These are phyloP conservation scores for Chalcis sispes DNA, from an alignment of 2,888 invertebrate genomes.

Conservation along the genomic window DNA sequence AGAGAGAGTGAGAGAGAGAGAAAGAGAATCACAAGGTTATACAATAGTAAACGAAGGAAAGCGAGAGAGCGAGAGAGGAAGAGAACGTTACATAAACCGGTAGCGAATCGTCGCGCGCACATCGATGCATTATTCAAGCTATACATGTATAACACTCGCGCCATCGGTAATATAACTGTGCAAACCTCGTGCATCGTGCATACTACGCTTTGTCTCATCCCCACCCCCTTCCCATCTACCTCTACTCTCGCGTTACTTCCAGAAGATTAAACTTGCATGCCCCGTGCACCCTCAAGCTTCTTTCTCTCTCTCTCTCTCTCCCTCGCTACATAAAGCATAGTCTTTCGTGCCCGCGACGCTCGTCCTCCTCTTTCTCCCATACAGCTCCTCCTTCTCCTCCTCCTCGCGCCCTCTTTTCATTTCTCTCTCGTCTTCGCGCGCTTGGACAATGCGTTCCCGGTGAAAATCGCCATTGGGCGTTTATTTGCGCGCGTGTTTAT, in stretches of 20 bases:
- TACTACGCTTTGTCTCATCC: slow-evolving; percentile 22
- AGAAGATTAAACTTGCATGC: slow-evolving; percentile 74
- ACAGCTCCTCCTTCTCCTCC: no score
- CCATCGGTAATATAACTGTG: slow-evolving; percentile 19
- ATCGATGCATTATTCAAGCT: slow-evolving; percentile 61
- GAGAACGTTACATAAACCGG: slow-evolving; percentile 37
- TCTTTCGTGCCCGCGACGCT: neutral
- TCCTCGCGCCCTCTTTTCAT: no score
- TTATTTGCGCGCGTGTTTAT: no score
- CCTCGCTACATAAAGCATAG: neutral
- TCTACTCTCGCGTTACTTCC: slow-evolving; percentile 70
- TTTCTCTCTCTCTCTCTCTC: no score
- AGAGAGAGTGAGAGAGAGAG: no score
- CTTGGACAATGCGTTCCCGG: no score
- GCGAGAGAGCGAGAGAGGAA: slow-evolving; percentile 27
- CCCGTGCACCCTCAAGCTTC: no score
- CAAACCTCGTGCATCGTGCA: neutral
- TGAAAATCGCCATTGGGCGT: no score
- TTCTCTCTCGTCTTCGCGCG: no score
- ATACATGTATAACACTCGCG: slow-evolving; percentile 29
- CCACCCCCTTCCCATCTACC: slow-evolving; percentile 21
- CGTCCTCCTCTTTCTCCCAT: no score
- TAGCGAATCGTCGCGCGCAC: slow-evolving; percentile 60
- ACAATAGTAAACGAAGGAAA: slow-evolving; percentile 26
- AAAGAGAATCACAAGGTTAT: no score